Conservation (phyloP, 1,140 invertebrate species). For the Drosophila aff. region DNA sequence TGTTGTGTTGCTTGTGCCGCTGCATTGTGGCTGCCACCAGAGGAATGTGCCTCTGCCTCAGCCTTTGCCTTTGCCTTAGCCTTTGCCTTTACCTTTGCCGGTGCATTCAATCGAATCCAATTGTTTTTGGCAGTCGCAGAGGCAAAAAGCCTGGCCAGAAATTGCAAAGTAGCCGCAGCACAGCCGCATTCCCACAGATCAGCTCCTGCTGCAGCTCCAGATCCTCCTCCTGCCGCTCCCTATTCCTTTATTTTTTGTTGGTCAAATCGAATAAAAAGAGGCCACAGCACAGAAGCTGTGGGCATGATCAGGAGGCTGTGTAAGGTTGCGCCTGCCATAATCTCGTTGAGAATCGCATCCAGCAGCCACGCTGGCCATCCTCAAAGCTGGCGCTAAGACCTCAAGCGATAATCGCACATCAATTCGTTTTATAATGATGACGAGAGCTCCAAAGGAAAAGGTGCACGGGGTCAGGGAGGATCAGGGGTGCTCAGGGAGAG, state of each 20-base stretch:
- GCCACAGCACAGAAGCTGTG: constrained; percentile 43
- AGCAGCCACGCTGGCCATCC: constrained; percentile 18
- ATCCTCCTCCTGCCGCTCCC: constrained; percentile 5
- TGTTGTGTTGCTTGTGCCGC: constrained; percentile 77
- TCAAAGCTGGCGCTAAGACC: constrained; percentile 74
- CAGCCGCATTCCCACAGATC: constrained; percentile 74
- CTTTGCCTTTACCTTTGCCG: constrained; percentile 66
- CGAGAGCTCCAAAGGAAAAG: constrained; percentile 50
- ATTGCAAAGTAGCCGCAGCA: constrained; percentile 67
- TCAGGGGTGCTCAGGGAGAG: background rate
- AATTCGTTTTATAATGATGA: constrained; percentile 83
- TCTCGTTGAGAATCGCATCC: constrained; percentile 44
- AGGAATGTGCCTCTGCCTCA: constrained; percentile 61
- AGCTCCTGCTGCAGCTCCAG: constrained; percentile 29
- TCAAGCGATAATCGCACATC: constrained; percentile 80
- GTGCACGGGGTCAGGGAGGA: constrained; percentile 4
- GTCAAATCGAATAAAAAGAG: constrained; percentile 13
- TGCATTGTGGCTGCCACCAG: constrained; percentile 68
- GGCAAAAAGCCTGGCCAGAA: constrained; percentile 53
- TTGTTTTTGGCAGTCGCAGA: constrained; percentile 78
- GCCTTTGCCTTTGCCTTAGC: constrained; percentile 48
- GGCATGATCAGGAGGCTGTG: constrained; percentile 46
- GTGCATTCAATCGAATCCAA: constrained; percentile 84
- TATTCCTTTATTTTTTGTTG: background rate
- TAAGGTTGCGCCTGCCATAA: constrained; percentile 71